These are phyloP conservation scores for Phasianus colchicus DNA, from an alignment of 2,113 vertebrate genomes.

Conservation along the genomic window DNA sequence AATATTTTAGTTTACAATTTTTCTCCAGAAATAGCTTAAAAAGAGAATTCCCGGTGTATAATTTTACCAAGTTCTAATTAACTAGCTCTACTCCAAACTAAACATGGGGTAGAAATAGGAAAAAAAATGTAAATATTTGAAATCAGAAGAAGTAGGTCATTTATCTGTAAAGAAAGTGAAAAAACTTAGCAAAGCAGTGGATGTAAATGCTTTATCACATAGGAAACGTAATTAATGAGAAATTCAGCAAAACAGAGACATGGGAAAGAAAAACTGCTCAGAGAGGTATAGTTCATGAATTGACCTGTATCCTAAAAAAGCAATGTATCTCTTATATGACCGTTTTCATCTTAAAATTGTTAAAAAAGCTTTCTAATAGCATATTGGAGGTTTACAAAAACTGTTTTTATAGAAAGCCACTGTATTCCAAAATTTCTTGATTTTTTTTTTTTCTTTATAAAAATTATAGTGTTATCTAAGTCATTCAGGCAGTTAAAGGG, in stretches of 20 bases:
- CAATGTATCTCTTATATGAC: background rate
- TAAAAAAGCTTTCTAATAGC: background rate
- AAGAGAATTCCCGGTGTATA: slow-evolving; percentile 26
- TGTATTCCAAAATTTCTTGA: background rate
- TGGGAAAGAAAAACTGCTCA: background rate
- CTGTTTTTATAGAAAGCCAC: background rate
- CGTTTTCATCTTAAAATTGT: background rate
- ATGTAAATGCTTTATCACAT: slow-evolving; percentile 49
- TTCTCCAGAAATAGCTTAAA: background rate
- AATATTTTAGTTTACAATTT: background rate
- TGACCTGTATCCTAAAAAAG: background rate
- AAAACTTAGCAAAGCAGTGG: slow-evolving; percentile 48
- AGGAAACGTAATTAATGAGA: slow-evolving; percentile 3
- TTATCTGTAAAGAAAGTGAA: slow-evolving; percentile 49
- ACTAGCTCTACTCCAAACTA: slow-evolving; percentile 8
- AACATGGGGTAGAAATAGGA: background rate
- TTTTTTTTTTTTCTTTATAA: background rate
- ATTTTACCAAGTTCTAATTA: slow-evolving; percentile 31
- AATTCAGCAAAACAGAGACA: slow-evolving; percentile 6
- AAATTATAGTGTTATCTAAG: background rate
- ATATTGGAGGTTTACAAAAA: background rate
- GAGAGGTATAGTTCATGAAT: background rate
- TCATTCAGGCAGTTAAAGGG: background rate
- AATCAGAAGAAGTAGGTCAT: slow-evolving; percentile 18
- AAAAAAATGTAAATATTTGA: slow-evolving; percentile 1